Evolutionary conservation across 2,797 vertebrate species (phyloP), one percentile per base, ranked within the genome.

Genomic region (Mus caroli): DNA sequence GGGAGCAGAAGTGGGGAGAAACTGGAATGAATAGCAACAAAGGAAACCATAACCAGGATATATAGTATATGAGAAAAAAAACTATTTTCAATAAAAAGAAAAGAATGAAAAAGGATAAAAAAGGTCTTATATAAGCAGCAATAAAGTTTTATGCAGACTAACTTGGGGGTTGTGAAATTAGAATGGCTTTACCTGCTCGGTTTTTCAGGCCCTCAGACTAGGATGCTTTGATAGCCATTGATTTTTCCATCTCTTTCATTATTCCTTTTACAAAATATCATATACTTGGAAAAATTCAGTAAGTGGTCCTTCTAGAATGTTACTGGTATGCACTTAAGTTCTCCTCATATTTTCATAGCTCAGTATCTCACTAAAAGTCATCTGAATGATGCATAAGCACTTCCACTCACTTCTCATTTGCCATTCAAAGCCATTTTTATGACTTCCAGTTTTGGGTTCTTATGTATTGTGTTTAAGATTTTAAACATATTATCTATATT

Each of bases 161-260:
- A 80, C 80, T 77, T 64, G 1, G 46, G 0, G 14, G 50, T 9
- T 9, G 0, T 50, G 58, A 92, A 71, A 15, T 31, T 0, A 0
- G 19, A 6, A 46, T 10, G 37, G 14, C 1, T 75, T 86, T 5
- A 60, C 14, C 15, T 64, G 5, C n/a, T 85, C 52, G 20, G 10
- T 8, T 3, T 12, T 15, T 31, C 62, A 75, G 17, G 0, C 3
- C 28, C 2, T 60, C 6, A 20, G 15, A 60, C 3, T 0, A 64
- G 37, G 3, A 50, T 62, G 5, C 2, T 31, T 94, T 56, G 2
- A 1, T 8, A 77, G 76, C 6, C 31, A 82, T 7, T 86, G 22
- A 73, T 17, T 73, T 58, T 64, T 46, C 14, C 31, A 87, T 1
- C 6, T 37, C 88, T 12, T 20, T 20, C 62, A 86, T 78, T 91